phyloP scores from a whole-genome alignment of 2,797 vertebrate genomes.

The Hafferia zeledoni region DNA sequence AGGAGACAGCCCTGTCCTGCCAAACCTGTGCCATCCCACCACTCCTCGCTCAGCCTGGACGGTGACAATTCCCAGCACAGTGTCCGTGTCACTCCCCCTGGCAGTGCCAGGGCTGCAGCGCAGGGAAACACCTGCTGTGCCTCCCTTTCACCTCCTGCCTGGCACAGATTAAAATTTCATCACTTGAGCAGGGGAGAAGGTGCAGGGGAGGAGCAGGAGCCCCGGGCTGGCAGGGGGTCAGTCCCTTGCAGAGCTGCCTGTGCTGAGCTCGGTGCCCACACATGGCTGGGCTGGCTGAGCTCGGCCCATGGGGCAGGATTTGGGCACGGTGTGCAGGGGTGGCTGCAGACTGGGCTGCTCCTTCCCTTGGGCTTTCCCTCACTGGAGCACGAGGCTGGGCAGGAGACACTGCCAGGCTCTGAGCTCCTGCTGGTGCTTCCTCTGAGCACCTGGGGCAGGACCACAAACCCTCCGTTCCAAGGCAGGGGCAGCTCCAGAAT shows the following conservation, averaged over 20 bases:
- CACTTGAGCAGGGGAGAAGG: not conserved
- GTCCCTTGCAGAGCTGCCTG: not conserved
- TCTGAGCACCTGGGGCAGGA: not conserved
- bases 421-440: not conserved
- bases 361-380: not conserved
- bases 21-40: accelerated
- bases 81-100: not conserved
- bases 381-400: accelerated
- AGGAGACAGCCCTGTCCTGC: not conserved
- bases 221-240: not conserved
- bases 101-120: not conserved
- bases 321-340: not conserved
- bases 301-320: not conserved
- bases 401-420: not conserved
- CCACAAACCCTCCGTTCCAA: accelerated
- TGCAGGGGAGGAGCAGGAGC: not conserved
- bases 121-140: not conserved
- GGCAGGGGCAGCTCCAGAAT: not conserved
- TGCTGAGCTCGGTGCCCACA: accelerated
- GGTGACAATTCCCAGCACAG: not conserved
- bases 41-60: not conserved
- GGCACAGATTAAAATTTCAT: conserved; percentile 33
- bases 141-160: conserved; percentile 16
- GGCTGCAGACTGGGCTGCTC: not conserved
- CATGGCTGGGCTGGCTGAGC: not conserved